These are phyloP conservation scores for Lepidocyrtinus sp. DNA, from an alignment of 2,888 invertebrate genomes.

Conservation along the genomic window DNA sequence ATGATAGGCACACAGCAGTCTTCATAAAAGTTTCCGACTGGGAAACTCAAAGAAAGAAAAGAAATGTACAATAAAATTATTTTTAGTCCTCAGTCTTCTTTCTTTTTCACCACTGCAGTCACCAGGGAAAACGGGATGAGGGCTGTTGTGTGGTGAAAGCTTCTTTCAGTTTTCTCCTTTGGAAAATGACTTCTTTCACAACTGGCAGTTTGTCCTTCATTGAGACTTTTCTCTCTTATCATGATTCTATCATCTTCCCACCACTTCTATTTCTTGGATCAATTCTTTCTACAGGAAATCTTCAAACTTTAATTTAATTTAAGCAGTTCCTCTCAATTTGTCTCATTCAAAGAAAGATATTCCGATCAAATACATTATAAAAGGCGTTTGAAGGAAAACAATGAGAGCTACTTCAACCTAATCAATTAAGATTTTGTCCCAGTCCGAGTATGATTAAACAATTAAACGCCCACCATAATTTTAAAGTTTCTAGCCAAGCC, in stretches of 20 bases:
- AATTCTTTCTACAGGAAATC: not conserved
- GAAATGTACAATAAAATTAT: slow-evolving; percentile 16
- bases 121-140: slow-evolving; percentile 52
- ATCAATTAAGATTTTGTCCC: no score
- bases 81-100: no score
- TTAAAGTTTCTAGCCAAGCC: not conserved
- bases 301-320: slow-evolving; percentile 21
- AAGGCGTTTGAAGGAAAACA: no score
- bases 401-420: no score
- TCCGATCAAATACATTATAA: no score
- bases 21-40: no score
- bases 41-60: not conserved
- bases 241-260: slow-evolving; percentile 37
- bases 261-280: slow-evolving; percentile 26
- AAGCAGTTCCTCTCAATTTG: slow-evolving; percentile 12
- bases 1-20: no score
- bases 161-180: slow-evolving; percentile 44
- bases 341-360: no score
- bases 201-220: slow-evolving; percentile 56
- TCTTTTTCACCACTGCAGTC: slow-evolving; percentile 23
- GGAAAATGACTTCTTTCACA: slow-evolving; percentile 52
- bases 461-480: no score
- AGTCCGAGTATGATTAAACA: no score
- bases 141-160: slow-evolving; percentile 49
- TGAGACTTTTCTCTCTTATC: slow-evolving; percentile 47